These are phyloP conservation scores for Hyperoplus immaculatus DNA, from an alignment of 2,797 vertebrate genomes.

Conservation along the genomic window DNA sequence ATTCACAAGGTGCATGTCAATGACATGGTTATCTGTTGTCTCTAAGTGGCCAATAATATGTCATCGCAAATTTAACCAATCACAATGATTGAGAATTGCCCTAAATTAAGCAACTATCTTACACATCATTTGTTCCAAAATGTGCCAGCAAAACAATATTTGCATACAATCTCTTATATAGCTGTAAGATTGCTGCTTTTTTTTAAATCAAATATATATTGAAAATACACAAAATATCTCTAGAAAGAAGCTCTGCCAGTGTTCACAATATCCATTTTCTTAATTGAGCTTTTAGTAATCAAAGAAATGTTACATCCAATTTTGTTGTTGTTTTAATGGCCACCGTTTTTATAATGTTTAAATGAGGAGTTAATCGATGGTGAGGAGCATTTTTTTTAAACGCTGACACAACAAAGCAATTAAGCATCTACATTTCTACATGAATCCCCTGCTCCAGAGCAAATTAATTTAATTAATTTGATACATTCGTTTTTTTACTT, in stretches of 20 bases:
- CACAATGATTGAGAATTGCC: neutral
- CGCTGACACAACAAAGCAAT: neutral
- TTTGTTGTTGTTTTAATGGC: neutral
- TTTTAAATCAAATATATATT: neutral
- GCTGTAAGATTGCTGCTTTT: too few species aligned
- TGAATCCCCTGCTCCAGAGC: neutral
- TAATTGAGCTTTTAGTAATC: neutral
- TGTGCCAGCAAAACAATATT: neutral
- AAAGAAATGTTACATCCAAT: neutral
- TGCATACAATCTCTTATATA: neutral
- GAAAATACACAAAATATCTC: neutral
- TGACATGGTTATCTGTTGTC: neutral
- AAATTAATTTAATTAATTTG: neutral
- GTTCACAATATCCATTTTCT: neutral
- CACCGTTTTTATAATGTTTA: neutral
- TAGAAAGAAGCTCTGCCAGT: constrained; percentile 1
- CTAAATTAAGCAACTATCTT: neutral
- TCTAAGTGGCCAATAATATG: neutral
- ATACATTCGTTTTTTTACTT: neutral
- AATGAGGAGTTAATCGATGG: neutral
- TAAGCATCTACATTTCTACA: neutral
- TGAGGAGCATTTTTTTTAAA: neutral
- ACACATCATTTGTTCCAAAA: neutral
- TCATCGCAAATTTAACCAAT: neutral
- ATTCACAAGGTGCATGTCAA: neutral